Base-by-base conservation (phyloP, 2,113 vertebrate genomes). In the Brachyistius frenatus region DNA sequence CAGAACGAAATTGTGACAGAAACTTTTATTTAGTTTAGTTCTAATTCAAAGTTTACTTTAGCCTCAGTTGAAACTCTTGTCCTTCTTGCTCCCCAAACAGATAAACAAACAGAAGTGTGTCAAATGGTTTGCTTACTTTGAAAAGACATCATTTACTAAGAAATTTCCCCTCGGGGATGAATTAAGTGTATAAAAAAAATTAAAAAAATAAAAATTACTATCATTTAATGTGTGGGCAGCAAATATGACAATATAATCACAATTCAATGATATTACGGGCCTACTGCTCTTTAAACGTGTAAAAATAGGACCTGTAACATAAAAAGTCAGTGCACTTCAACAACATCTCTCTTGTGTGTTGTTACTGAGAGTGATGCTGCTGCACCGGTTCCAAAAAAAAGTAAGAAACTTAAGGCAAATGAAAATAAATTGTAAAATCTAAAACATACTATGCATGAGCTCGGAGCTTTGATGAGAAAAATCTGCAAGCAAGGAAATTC, bases 401-500 rank as follows among this genome's bases (percentile, higher is more conserved):
- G 16, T 30, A 36, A 52, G 7, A 58, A 58, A 72, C 76, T 5
- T 36, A 0, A 8, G 30, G 66, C 10, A 39, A 33, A 53, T 62
- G 13, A 67, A 62, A 85, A 66, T 53, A 55, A 41, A 81, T 71
- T 7, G 13, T 32, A n/a, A 53, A 64, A 78, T 53, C 30, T 46
- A 32, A 70, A 82, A 44, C 56, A 54, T 61, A 37, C 41, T 66
- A 35, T 16, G 32, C 33, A 14, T 37, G 35, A 47, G 23, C 23
- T 23, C 23, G 23, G 23, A 23, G 23, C 68, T 74, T 78, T 74
- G 52, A 63, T 64, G 66, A 63, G 35, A 30, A 61, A 55, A 71
- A 49, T 70, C 14, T 73, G 55, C 67, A 13, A 64, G 37, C 2
- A 5, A 30, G 32, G 52, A 75, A 72, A 10, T 63, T 31, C 4